phyloP scores from a whole-genome alignment of 2,888 invertebrate genomes.

The Pollenia angustigena region DNA sequence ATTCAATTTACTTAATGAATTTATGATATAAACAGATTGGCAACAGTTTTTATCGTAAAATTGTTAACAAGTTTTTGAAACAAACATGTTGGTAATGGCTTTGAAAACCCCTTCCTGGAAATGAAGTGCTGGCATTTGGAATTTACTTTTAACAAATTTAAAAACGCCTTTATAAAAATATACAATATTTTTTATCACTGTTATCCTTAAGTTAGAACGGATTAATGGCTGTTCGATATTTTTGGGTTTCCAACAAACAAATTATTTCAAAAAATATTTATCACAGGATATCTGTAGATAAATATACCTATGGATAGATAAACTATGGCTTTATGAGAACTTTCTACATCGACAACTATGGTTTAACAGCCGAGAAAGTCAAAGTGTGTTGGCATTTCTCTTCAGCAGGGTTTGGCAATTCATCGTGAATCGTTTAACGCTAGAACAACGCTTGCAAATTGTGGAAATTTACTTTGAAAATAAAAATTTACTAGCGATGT shows the following conservation, averaged over 20 bases:
- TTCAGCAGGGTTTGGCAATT: too few species aligned
- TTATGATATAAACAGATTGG: background rate
- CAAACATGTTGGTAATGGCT: conserved; percentile 5
- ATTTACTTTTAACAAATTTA: background rate
- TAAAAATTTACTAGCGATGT: too few species aligned
- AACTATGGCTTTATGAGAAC: too few species aligned
- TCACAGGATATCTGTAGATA: background rate
- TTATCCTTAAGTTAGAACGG: background rate
- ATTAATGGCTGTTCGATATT: background rate
- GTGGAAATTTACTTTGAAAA: too few species aligned
- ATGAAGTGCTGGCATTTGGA: background rate
- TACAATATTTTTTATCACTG: background rate
- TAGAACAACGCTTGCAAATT: too few species aligned
- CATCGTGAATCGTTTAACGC: too few species aligned
- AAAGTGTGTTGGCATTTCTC: too few species aligned
- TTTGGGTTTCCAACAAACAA: background rate
- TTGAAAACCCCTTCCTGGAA: background rate
- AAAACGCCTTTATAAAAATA: background rate
- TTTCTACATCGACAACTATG: too few species aligned
- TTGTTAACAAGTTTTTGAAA: conserved; percentile 1
- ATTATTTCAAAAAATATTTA: background rate
- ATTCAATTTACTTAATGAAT: conserved; percentile 10
- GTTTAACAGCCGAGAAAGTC: too few species aligned
- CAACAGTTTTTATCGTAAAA: background rate
- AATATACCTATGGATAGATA: background rate